A percentile compares a stretch with the other conserved stretches of the same genome.
Conservation (phyloP, 1,140 invertebrate genomes). For the Aphelinus atriplicis region DNA sequence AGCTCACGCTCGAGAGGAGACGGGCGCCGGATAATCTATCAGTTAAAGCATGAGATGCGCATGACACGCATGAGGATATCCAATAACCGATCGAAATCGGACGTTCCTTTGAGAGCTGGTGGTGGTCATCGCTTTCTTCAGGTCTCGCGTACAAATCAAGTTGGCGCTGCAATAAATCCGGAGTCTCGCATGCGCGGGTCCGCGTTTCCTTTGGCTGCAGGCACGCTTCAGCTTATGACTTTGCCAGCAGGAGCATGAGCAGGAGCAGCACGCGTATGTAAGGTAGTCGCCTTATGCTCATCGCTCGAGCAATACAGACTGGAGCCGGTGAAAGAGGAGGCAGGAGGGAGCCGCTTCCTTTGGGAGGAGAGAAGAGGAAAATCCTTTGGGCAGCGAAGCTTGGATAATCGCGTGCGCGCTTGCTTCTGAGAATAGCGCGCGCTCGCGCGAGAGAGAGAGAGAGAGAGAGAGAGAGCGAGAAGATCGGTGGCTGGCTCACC, state of each 20-base stretch:
- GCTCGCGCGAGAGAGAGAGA: too few species aligned
- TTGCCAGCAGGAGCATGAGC: not conserved
- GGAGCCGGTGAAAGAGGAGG: conserved; percentile 34
- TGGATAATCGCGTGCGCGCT: conserved; percentile 56
- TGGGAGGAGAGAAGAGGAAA: conserved; percentile 44
- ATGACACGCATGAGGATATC: conserved; percentile 31
- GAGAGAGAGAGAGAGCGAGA: not conserved
- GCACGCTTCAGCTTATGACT: conserved; percentile 43
- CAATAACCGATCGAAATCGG: conserved; percentile 49
- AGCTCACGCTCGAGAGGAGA: conserved; percentile 20
- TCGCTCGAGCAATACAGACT: too few species aligned
- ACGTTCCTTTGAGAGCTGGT: conserved; percentile 41
- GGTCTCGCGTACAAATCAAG: conserved; percentile 11
- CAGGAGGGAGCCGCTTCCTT: conserved; percentile 39
- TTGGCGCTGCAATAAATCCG: not conserved
- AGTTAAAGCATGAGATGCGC: conserved; percentile 3
- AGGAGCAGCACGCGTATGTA: too few species aligned
- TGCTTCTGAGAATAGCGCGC: too few species aligned
- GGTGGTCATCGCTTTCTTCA: conserved; percentile 10
- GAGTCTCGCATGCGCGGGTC: too few species aligned
- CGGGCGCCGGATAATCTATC: conserved; percentile 15
- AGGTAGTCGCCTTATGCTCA: too few species aligned
- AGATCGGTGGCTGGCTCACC: conserved; percentile 46
- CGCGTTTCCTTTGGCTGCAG: too few species aligned
- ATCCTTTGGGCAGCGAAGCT: conserved; percentile 64